A percentile compares a stretch with the other conserved stretches of the same genome.
phyloP scores from a whole-genome alignment of 1,140 invertebrate genomes.

The Orius insidiosus region DNA sequence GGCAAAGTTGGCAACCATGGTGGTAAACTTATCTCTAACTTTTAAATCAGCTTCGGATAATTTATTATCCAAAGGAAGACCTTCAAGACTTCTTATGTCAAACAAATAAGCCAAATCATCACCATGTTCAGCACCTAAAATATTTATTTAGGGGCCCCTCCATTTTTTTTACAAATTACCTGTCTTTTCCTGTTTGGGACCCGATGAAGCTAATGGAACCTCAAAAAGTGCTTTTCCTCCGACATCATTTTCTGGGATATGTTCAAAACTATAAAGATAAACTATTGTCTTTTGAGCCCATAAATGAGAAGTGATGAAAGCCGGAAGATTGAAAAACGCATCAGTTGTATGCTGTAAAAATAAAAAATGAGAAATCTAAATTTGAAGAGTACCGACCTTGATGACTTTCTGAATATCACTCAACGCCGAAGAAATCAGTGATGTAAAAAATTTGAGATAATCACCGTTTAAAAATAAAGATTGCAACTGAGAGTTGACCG shows the following conservation, averaged over 20 bases:
- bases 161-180: no score
- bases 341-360: conserved; percentile 32
- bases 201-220: conserved; percentile 28
- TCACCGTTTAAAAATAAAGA: conserved; percentile 18
- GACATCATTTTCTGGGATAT: conserved; percentile 30
- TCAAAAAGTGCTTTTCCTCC: conserved; percentile 3
- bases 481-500: conserved; percentile 16
- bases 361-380: conserved; percentile 3
- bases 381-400: conserved; percentile 16
- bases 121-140: conserved; percentile 18
- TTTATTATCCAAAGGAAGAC: conserved; percentile 19
- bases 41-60: conserved; percentile 33
- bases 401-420: conserved; percentile 19
- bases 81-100: conserved; percentile 19
- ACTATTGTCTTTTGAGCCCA: conserved; percentile 40
- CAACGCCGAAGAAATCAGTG: conserved; percentile 5
- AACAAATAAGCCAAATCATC: conserved; percentile 23
- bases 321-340: conserved; percentile 52
- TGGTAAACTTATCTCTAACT: conserved; percentile 41
- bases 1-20: conserved; percentile 46
- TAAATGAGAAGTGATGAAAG: conserved; percentile 42
- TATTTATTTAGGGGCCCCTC: no score
- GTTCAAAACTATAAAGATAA: conserved; percentile 56
- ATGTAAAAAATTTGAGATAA: conserved; percentile 19
- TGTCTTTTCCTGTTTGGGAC: conserved; percentile 41